Percentiles rank a stretch among this genome's conserved stretches.
Conservation (phyloP, 2,113 vertebrate genomes). For the Polypterus bichir region DNA sequence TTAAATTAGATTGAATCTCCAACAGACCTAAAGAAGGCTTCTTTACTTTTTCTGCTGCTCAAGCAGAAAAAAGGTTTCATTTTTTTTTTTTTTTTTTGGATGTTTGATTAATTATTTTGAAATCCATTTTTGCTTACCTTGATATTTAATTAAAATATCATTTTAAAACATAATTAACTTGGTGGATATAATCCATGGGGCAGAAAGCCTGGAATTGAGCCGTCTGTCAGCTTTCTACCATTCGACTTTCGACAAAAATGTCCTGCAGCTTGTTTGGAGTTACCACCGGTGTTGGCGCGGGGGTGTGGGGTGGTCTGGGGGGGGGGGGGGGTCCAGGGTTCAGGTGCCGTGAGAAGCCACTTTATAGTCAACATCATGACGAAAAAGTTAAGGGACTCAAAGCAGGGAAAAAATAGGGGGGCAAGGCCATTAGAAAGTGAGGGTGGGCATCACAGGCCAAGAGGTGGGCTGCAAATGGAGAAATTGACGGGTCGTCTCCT, state of each 20-base stretch:
- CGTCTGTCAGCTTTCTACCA: conserved; percentile 4
- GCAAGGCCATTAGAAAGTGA: no score
- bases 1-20: conserved; percentile 82
- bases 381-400: no score
- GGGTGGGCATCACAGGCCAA: no score
- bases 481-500: no score
- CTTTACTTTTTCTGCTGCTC: conserved; percentile 79
- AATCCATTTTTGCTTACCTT: conserved; percentile 93
- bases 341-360: no score
- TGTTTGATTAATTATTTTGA: conserved; percentile 96
- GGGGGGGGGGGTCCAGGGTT: no score
- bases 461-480: no score
- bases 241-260: background rate
- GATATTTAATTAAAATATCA: conserved; percentile 98
- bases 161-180: conserved; percentile 97
- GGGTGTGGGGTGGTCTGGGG: no score
- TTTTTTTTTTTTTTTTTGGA: conserved; percentile 48
- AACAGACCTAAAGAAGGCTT: conserved; percentile 70
- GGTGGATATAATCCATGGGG: conserved; percentile 71
- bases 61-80: conserved; percentile 72
- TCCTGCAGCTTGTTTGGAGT: no score
- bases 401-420: no score
- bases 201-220: conserved; percentile 34
- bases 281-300: no score
- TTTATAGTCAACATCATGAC: no score